These are phyloP conservation scores for Ephestia elutella DNA, from an alignment of 1,140 invertebrate species.

Conservation along the genomic window DNA sequence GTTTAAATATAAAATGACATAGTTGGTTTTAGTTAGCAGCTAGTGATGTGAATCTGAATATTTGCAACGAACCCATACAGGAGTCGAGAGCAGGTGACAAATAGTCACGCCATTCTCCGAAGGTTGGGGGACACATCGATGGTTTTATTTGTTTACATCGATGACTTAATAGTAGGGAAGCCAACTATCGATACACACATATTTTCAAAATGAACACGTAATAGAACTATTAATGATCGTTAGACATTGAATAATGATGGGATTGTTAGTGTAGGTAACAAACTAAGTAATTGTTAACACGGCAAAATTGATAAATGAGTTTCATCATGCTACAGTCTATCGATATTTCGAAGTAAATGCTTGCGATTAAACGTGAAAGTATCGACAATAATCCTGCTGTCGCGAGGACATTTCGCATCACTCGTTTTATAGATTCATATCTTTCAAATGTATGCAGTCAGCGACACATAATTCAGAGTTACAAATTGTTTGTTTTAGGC, in stretches of 20 bases:
- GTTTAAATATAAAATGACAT: slow-evolving; percentile 12
- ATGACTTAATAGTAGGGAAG: slow-evolving; percentile 65
- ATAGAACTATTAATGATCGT: slow-evolving; percentile 1
- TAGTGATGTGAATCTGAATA: slow-evolving; percentile 64
- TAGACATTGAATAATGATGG: slow-evolving; percentile 9
- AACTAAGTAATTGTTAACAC: slow-evolving; percentile 11
- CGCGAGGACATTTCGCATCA: slow-evolving; percentile 32
- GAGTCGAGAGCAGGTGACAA: slow-evolving; percentile 70
- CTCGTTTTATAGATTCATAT: slow-evolving; percentile 67
- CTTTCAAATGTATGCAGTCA: slow-evolving; percentile 72
- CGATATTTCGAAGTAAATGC: slow-evolving; percentile 12
- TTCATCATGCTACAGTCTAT: slow-evolving; percentile 2
- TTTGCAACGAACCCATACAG: slow-evolving; percentile 56
- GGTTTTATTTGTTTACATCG: slow-evolving; percentile 60
- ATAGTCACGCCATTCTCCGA: slow-evolving; percentile 63
- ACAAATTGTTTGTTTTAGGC: slow-evolving; percentile 73
- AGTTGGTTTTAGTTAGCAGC: slow-evolving; percentile 17
- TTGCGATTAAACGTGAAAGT: slow-evolving; percentile 14
- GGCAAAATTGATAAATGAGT: slow-evolving; percentile 11
- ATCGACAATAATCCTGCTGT: slow-evolving; percentile 35
- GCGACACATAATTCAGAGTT: slow-evolving; percentile 72
- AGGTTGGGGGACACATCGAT: slow-evolving; percentile 62
- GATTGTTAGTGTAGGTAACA: neutral
- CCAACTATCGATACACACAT: slow-evolving; percentile 26
- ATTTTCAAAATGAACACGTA: neutral